Conservation (phyloP, 64 coral and sea anemone genomes). For the Stichodactyla mertensii region DNA sequence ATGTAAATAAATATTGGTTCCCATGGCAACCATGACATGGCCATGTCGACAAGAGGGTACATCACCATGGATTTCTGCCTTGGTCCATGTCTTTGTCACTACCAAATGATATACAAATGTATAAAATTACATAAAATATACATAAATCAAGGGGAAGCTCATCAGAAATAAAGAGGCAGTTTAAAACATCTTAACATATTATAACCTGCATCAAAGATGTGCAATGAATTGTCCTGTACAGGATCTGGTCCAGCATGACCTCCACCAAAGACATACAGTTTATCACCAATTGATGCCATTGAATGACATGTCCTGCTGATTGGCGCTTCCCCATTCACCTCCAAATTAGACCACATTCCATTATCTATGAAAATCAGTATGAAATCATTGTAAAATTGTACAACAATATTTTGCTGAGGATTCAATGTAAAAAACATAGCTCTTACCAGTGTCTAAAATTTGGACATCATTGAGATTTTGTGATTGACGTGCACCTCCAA, state of each 20-base stretch:
- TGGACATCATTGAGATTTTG: slow-evolving; percentile 93
- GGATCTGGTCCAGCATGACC: slow-evolving; percentile 83
- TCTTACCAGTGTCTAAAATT: slow-evolving; percentile 62
- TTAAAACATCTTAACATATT: neutral
- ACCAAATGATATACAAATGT: neutral
- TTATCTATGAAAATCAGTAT: slow-evolving; percentile 29
- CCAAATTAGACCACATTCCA: slow-evolving; percentile 47
- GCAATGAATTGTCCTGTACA: slow-evolving; percentile 67
- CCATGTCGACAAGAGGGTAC: slow-evolving; percentile 68
- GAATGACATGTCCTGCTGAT: slow-evolving; percentile 84
- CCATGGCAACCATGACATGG: slow-evolving; percentile 76
- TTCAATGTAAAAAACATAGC: neutral
- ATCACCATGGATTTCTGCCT: slow-evolving; percentile 40
- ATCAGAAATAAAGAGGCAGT: neutral
- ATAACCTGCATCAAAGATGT: slow-evolving; percentile 89
- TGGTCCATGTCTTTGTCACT: slow-evolving; percentile 59
- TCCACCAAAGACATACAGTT: slow-evolving; percentile 85
- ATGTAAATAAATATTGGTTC: slow-evolving; percentile 82
- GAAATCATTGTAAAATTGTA: neutral
- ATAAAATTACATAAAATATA: neutral
- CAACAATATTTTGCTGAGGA: neutral
- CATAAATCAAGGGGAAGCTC: neutral
- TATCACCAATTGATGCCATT: slow-evolving; percentile 66
- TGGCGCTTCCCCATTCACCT: slow-evolving; percentile 53
- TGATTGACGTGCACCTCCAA: slow-evolving; percentile 86